Percentiles rank a stretch among this genome's conserved stretches.
Conservation (phyloP, 2,888 invertebrate species). For the Leptarthrus brevirostris region DNA sequence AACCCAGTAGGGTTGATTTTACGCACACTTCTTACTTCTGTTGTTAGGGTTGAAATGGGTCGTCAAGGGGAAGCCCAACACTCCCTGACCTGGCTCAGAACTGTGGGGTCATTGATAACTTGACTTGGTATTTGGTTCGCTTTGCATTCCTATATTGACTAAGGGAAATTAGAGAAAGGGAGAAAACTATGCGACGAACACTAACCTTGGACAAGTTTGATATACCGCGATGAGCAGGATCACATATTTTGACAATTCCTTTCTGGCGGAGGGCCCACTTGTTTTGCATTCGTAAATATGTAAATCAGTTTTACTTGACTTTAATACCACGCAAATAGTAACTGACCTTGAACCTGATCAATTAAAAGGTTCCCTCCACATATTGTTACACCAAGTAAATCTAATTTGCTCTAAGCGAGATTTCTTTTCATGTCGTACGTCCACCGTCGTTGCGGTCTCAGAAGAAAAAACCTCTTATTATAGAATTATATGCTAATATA, state of each 20-base stretch:
- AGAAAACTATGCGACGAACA: background rate
- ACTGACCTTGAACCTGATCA: conserved; percentile 7
- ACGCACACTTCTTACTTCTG: background rate
- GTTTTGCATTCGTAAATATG: background rate
- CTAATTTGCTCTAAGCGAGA: too few relatives aligned
- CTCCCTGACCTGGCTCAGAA: background rate
- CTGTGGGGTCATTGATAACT: background rate
- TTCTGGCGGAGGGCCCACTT: too few relatives aligned
- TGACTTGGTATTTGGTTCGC: too few relatives aligned
- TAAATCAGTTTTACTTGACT: background rate
- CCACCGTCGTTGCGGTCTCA: too few relatives aligned
- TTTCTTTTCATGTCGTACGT: too few relatives aligned
- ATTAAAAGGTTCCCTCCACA: background rate
- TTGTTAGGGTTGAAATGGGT: background rate
- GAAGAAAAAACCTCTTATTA: too few relatives aligned
- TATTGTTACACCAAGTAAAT: background rate
- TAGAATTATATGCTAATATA: too few relatives aligned
- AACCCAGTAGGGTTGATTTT: background rate
- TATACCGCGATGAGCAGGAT: background rate
- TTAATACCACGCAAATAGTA: background rate
- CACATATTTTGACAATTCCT: background rate
- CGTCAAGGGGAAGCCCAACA: background rate
- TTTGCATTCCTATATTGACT: conserved; percentile 14
- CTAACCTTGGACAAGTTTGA: background rate
- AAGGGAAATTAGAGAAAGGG: background rate